Percentiles rank a stretch among this genome's conserved stretches.
Evolutionary conservation across 2,888 invertebrate species (phyloP).

Genomic region (Opisthograptis luteolata): DNA sequence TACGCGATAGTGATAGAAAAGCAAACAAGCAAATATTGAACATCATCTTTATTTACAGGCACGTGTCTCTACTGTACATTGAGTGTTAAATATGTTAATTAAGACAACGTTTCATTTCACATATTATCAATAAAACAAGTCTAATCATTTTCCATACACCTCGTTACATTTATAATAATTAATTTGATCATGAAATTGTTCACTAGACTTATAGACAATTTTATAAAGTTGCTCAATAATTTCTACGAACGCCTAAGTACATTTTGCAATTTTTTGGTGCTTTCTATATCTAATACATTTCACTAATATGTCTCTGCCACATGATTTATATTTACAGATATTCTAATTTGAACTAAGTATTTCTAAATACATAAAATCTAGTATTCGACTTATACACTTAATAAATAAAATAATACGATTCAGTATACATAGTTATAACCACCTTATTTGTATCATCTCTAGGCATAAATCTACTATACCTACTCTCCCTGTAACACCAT

Average conservation of each 20-base stretch:
- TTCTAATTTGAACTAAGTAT: background rate
- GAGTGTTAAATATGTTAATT: background rate
- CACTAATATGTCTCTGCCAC: slow-evolving; percentile 38
- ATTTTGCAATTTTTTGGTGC: slow-evolving; percentile 20
- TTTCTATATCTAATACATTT: slow-evolving; percentile 28
- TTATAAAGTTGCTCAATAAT: background rate
- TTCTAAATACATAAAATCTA: background rate
- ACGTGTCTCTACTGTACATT: slow-evolving; percentile 17
- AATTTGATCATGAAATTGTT: no score
- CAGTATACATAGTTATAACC: background rate
- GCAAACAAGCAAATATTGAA: slow-evolving; percentile 16
- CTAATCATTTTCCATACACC: slow-evolving; percentile 3
- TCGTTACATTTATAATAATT: background rate
- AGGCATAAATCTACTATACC: slow-evolving; percentile 2
- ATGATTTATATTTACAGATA: slow-evolving; percentile 17
- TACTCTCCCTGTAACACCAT: slow-evolving; percentile 10
- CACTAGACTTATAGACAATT: no score
- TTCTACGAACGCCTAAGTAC: background rate
- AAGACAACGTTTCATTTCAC: background rate
- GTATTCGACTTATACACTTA: background rate
- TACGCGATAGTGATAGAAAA: slow-evolving; percentile 5
- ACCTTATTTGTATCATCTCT: background rate
- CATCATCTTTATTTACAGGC: slow-evolving; percentile 30
- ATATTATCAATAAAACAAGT: background rate
- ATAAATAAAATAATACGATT: background rate